Percentiles rank a stretch among this genome's conserved stretches.
Evolutionary conservation across 2,113 vertebrate species (phyloP).

Genomic region (Chloroceryle aenea): DNA sequence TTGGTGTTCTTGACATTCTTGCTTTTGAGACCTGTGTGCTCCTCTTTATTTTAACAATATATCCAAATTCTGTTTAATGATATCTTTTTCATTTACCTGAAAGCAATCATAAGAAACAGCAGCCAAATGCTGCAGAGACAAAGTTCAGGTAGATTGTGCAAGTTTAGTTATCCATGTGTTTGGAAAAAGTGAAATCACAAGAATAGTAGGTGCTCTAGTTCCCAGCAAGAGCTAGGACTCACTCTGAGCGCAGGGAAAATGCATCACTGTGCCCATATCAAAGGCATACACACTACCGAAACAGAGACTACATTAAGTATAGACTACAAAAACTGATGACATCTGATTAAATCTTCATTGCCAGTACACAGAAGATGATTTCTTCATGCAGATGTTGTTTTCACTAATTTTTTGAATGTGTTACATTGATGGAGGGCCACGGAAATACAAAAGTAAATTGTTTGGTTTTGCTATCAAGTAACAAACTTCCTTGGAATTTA

Average conservation of each 20-base stretch:
- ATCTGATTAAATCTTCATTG: background rate
- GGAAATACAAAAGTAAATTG: background rate
- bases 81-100: background rate
- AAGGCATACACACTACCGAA: background rate
- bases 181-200: background rate
- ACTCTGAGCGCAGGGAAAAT: background rate
- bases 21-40: background rate
- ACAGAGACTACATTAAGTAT: background rate
- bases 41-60: background rate
- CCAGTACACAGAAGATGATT: background rate
- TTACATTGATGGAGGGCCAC: background rate
- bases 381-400: background rate
- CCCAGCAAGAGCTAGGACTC: background rate
- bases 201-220: background rate
- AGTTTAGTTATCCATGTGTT: background rate
- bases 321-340: background rate
- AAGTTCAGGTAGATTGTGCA: background rate
- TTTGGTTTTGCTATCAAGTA: background rate
- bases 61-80: background rate
- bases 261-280: background rate
- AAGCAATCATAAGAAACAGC: background rate
- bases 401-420: background rate
- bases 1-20: background rate
- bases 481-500: slow-evolving; percentile 45
- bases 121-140: background rate